Evolutionary conservation across 2,888 invertebrate genomes (phyloP).

Genomic region (Euplagia quadripunctaria): DNA sequence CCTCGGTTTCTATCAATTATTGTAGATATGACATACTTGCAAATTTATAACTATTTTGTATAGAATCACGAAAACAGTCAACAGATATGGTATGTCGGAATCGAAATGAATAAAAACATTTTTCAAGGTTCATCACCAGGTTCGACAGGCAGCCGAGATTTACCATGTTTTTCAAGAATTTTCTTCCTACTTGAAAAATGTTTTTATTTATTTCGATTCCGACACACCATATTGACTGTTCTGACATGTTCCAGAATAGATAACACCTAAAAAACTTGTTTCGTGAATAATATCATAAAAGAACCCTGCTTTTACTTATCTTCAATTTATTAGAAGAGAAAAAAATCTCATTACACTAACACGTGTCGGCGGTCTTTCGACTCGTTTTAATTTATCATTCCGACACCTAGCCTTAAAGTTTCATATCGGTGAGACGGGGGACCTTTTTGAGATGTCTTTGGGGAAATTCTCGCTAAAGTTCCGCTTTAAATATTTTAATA

Average conservation of each 20-base stretch:
- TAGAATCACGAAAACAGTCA: not conserved
- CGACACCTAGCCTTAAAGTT: constrained; percentile 73
- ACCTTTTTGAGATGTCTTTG: constrained; percentile 78
- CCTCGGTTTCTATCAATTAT: too few species aligned
- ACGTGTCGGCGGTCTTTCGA: constrained; percentile 66
- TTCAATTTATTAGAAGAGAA: constrained; percentile 55
- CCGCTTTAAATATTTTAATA: constrained; percentile 86
- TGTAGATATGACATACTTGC: too few species aligned
- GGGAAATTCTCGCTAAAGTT: constrained; percentile 85
- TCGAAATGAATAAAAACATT: not conserved
- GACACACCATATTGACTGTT: too few species aligned
- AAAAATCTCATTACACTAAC: constrained; percentile 65
- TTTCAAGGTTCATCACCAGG: not conserved
- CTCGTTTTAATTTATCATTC: constrained; percentile 82
- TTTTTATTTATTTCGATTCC: too few species aligned
- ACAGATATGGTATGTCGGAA: not conserved
- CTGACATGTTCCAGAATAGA: too few species aligned
- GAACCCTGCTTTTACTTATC: constrained; percentile 6
- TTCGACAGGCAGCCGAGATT: not conserved
- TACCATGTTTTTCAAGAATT: too few species aligned
- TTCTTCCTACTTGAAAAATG: too few species aligned
- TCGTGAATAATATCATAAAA: constrained; percentile 1
- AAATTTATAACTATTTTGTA: not conserved
- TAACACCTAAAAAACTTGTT: not conserved
- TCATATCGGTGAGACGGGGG: constrained; percentile 70